A percentile compares a stretch with the other conserved stretches of the same genome.
phyloP scores from a whole-genome alignment of 2,113 vertebrate genomes.

The Chelonoidis abingdonii region DNA sequence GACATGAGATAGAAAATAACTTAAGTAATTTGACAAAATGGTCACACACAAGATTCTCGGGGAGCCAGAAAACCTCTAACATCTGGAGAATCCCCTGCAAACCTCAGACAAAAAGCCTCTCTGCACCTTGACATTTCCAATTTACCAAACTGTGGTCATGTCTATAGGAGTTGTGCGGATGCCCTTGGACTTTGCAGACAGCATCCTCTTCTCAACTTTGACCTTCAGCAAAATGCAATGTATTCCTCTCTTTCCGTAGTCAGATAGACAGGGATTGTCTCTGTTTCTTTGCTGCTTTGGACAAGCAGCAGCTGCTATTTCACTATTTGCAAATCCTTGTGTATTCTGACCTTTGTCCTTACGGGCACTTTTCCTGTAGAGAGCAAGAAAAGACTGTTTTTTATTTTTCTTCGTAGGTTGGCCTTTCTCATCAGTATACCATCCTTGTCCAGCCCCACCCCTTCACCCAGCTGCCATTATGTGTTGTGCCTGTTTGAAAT shows the following conservation, averaged over 20 bases:
- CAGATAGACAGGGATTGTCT: neutral
- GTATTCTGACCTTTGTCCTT: neutral
- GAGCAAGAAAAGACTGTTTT: neutral
- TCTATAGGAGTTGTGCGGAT: neutral
- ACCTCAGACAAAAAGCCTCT: neutral
- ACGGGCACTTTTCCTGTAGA: neutral
- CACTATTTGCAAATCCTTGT: neutral
- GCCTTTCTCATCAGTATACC: neutral
- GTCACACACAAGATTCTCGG: neutral
- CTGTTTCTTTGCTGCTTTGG: neutral
- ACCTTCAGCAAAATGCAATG: neutral
- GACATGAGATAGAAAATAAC: neutral
- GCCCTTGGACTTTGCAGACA: neutral
- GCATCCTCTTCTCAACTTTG: neutral
- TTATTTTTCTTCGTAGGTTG: neutral
- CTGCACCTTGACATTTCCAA: neutral
- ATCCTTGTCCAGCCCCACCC: neutral
- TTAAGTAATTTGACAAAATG: neutral
- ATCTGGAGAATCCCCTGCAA: neutral
- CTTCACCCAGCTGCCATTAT: neutral
- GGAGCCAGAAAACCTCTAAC: neutral
- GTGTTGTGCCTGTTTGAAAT: neutral
- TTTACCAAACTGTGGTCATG: neutral
- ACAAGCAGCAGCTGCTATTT: neutral
- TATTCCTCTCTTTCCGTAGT: neutral